Evolutionary conservation across 2,888 invertebrate species (phyloP), one percentile per base, ranked within the genome.

Genomic region (Zaprionus bogoriensis): DNA sequence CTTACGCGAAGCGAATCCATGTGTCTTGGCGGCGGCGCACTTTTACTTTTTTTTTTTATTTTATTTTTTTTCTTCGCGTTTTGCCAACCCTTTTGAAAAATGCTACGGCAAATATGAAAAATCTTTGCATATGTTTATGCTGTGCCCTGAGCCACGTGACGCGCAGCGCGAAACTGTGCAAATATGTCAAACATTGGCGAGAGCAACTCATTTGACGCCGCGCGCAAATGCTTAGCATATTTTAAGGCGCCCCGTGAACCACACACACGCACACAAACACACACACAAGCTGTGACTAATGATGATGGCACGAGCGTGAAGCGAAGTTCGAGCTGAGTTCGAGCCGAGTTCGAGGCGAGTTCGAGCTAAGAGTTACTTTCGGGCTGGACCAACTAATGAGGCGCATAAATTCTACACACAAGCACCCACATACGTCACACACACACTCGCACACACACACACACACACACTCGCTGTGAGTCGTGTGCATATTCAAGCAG

Each of bases 351-450:
- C n/a, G 42, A 32, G 38, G n/a, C 36, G 36, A 25, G n/a, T n/a
- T n/a, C n/a, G 25, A 42, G 23, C 50, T 36, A 39, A 45, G 74
- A 44, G 57, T 54, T 48, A 67, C 73, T 54, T 64, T 47, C 44
- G 42, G 55, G 57, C 64, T 59, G 68, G 67, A 77, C 77, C 82
- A 83, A 88, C 82, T 87, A 87, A 87, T 87, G 87, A 87, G 87
- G 88, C 84, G 86, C 86, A 87, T 87, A 88, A 88, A 88, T 88
- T 87, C 73, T 68, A 75, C 65, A 79, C 67, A 71, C n/a, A n/a
- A n/a, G n/a, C n/a, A n/a, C n/a, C 45, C 58, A 57, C 63, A 67
- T 50, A 52, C 51, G 58, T 44, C 30, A 42, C 32, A 39, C 41
- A 44, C 25, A 41, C 44, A 57, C 12, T n/a, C 22, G 41, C 57